A percentile compares a stretch with the other conserved stretches of the same genome.
Conservation (phyloP, 2,888 invertebrate genomes). For the Buathra laborator region DNA sequence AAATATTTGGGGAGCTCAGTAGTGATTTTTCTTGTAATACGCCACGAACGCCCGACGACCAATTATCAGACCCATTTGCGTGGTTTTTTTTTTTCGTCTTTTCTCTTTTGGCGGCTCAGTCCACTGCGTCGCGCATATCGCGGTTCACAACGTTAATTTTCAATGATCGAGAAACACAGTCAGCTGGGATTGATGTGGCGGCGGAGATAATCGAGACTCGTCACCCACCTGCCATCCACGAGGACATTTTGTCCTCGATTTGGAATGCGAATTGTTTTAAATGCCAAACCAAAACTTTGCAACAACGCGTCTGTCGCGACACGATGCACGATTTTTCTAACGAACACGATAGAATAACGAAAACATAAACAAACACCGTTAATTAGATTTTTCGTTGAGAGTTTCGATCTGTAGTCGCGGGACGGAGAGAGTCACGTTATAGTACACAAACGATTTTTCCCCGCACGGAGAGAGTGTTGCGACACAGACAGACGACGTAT, state of each 20-base stretch:
- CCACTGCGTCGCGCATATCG: not conserved
- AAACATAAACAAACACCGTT: not conserved
- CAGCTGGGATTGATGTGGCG: slow-evolving; percentile 52
- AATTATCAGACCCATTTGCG: slow-evolving; percentile 38
- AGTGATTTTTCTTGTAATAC: slow-evolving; percentile 1
- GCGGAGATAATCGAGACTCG: slow-evolving; percentile 24
- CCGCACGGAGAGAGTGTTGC: slow-evolving; percentile 32
- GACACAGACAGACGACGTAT: slow-evolving; percentile 27
- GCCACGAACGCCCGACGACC: slow-evolving; percentile 13
- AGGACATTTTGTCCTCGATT: slow-evolving; percentile 59
- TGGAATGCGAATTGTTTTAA: slow-evolving; percentile 12
- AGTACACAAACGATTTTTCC: slow-evolving; percentile 59
- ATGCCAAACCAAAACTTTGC: slow-evolving; percentile 10
- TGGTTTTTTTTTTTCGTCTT: not conserved
- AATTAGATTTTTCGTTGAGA: not conserved
- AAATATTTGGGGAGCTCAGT: not conserved
- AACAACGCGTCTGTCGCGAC: not conserved
- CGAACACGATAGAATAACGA: not conserved
- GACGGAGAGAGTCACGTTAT: slow-evolving; percentile 15
- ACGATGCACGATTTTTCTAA: not conserved
- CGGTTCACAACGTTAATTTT: not conserved
- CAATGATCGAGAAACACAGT: slow-evolving; percentile 22
- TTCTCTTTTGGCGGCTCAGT: not conserved
- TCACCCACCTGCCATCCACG: slow-evolving; percentile 66
- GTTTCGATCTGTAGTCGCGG: not conserved